Conservation (phyloP, 2,113 vertebrate genomes). For the Chamaetylas fuelleborni region DNA sequence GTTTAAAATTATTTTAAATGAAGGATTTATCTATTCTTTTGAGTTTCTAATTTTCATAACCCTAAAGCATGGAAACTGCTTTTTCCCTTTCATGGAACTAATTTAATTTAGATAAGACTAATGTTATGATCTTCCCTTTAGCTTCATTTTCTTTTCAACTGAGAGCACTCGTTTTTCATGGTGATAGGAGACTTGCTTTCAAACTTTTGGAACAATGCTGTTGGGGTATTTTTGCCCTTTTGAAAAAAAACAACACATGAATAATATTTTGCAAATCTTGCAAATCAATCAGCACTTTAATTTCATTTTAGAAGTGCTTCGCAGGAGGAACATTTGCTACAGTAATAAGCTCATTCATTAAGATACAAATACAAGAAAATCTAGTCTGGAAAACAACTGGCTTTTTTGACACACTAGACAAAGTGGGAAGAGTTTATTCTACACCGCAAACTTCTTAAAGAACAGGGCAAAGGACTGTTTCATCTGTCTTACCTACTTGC, state of each 20-base stretch:
- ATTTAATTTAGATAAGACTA: neutral
- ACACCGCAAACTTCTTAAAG: neutral
- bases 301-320: slow-evolving; percentile 12
- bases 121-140: neutral
- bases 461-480: neutral
- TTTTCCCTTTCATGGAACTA: neutral
- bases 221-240: neutral
- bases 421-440: neutral
- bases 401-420: neutral
- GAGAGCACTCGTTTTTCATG: neutral
- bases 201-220: neutral
- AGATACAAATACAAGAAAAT: slow-evolving; percentile 28
- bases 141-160: neutral
- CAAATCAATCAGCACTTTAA: neutral
- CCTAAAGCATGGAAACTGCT: neutral
- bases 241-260: neutral
- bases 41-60: neutral
- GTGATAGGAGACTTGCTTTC: neutral
- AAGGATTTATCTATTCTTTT: neutral
- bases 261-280: neutral
- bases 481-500: neutral
- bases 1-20: neutral
- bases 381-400: neutral
- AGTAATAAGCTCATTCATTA: slow-evolving; percentile 13
- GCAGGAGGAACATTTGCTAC: slow-evolving; percentile 4